phyloP scores from a whole-genome alignment of 2,888 invertebrate genomes.

The Vannuccia rotundouncinata region DNA sequence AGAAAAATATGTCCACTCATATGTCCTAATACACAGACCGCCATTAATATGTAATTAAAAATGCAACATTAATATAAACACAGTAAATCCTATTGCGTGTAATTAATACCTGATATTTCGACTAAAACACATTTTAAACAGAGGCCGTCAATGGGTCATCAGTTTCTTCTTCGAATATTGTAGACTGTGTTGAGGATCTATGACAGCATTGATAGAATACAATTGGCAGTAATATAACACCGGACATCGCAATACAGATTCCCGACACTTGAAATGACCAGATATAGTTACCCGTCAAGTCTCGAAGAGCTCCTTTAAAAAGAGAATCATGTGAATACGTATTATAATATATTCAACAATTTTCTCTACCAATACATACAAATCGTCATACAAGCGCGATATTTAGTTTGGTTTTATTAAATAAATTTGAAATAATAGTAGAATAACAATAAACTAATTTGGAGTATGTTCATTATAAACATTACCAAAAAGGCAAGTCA shows the following conservation, averaged over 20 bases:
- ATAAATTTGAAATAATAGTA: not conserved
- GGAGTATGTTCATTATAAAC: not conserved
- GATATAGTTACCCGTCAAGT: slow-evolving; percentile 69
- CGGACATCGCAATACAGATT: slow-evolving; percentile 73
- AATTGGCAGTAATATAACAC: slow-evolving; percentile 65
- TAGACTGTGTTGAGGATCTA: too few species aligned
- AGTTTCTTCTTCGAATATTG: too few species aligned
- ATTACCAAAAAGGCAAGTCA: too few species aligned
- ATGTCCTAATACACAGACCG: too few species aligned
- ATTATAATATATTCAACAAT: not conserved
- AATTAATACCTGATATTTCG: too few species aligned
- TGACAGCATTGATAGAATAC: not conserved
- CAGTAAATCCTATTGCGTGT: too few species aligned
- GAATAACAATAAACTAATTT: not conserved
- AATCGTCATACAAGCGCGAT: too few species aligned
- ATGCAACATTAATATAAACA: too few species aligned
- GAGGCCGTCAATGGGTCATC: too few species aligned
- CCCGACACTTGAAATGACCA: slow-evolving; percentile 84
- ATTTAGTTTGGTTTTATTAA: not conserved
- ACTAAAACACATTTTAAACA: too few species aligned
- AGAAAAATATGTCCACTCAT: too few species aligned
- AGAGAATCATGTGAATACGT: not conserved
- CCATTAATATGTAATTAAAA: too few species aligned
- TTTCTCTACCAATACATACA: not conserved
- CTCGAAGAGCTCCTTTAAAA: slow-evolving; percentile 51